A percentile compares a stretch with the other conserved stretches of the same genome.
phyloP scores from a whole-genome alignment of 2,797 vertebrate species.

The Yasuhikotakia modesta region DNA sequence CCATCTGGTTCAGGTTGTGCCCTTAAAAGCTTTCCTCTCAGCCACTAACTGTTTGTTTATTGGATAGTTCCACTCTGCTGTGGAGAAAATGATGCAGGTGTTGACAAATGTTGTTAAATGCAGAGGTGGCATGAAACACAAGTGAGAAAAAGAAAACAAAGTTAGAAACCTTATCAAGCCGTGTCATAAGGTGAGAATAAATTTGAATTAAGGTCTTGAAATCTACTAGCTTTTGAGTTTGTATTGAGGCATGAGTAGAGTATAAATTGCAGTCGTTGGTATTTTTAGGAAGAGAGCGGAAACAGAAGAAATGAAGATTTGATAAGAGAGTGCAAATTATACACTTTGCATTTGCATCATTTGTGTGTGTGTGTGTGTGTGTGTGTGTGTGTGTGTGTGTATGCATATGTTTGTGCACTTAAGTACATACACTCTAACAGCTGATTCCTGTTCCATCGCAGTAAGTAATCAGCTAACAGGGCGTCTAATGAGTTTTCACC shows the following conservation, averaged over 20 bases:
- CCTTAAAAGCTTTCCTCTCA: conserved; percentile 30
- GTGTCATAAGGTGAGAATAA: background rate
- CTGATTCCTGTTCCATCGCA: conserved; percentile 18
- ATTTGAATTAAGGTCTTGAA: conserved; percentile 6
- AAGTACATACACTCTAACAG: conserved; percentile 23
- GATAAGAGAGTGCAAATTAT: conserved; percentile 1
- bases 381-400: background rate
- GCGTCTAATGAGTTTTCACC: conserved; percentile 45
- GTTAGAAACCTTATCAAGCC: background rate
- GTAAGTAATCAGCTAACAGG: conserved; percentile 33
- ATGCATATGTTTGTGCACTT: background rate
- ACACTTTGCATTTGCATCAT: background rate
- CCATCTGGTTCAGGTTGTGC: conserved; percentile 54
- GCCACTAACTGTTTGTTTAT: conserved; percentile 14
- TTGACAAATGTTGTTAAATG: conserved; percentile 41
- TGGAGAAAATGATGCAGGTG: conserved; percentile 45
- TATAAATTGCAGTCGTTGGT: background rate
- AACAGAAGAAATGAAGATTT: background rate
- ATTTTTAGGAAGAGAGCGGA: background rate
- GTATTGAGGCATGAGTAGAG: no score
- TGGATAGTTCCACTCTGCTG: conserved; percentile 28
- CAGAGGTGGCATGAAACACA: conserved; percentile 43
- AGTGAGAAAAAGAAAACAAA: conserved; percentile 6
- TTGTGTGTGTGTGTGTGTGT: background rate
- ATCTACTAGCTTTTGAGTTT: no score